Conservation (phyloP, 2,888 invertebrate genomes). For the Netelia virgata region DNA sequence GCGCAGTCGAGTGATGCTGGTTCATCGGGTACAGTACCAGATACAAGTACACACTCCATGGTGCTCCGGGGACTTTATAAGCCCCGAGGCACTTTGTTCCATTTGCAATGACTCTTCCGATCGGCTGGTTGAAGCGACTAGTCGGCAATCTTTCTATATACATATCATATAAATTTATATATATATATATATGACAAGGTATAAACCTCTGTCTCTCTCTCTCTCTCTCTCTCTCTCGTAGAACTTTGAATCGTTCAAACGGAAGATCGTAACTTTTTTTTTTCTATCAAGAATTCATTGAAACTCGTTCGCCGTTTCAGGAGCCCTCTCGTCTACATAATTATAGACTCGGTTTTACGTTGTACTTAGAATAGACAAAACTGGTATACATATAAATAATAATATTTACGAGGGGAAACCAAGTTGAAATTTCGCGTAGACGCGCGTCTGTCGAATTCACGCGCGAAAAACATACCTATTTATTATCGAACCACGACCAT, state of each 20-base stretch:
- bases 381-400: too few relatives aligned
- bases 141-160: neutral
- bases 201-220: neutral
- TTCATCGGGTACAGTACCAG: constrained; percentile 1
- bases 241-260: neutral
- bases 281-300: constrained; percentile 12
- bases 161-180: too few relatives aligned
- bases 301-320: constrained; percentile 11
- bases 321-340: constrained; percentile 19
- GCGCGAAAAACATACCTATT: too few relatives aligned
- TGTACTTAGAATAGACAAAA: too few relatives aligned
- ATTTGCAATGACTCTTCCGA: constrained; percentile 37
- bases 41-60: neutral
- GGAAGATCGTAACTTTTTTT: neutral
- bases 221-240: neutral
- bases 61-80: constrained; percentile 64
- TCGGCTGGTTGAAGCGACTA: neutral
- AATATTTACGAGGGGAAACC: too few relatives aligned
- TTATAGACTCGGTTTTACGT: neutral
- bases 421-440: too few relatives aligned
- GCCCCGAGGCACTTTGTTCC: constrained; percentile 52
- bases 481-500: too few relatives aligned
- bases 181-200: too few relatives aligned
- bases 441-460: too few relatives aligned
- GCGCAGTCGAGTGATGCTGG: constrained; percentile 11